These are phyloP conservation scores for Beris chalybata DNA, from an alignment of 2,888 invertebrate species.

Conservation along the genomic window DNA sequence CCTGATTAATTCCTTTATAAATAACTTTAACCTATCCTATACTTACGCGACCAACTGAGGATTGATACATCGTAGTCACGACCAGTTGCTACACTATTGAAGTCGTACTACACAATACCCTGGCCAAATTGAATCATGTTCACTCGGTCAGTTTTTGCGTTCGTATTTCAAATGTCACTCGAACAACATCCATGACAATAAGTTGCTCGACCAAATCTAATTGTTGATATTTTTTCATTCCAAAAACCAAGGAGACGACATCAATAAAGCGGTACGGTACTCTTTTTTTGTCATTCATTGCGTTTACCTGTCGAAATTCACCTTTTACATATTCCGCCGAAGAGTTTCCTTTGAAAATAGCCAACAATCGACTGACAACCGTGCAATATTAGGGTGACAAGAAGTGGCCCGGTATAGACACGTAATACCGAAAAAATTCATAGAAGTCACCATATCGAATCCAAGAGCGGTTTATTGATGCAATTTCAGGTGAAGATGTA, in stretches of 20 bases:
- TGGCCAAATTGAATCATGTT: too few relatives aligned
- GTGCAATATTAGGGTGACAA: slow-evolving; percentile 3
- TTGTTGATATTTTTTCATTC: slow-evolving; percentile 12
- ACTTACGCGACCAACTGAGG: too few relatives aligned
- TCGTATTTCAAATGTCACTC: too few relatives aligned
- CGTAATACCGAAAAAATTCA: slow-evolving; percentile 22
- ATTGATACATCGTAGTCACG: too few relatives aligned
- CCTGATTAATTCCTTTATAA: too few relatives aligned
- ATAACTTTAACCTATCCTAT: too few relatives aligned
- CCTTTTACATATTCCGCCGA: neutral
- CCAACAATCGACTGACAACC: neutral
- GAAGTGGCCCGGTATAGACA: neutral
- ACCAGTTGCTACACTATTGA: too few relatives aligned
- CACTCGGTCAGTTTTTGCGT: too few relatives aligned
- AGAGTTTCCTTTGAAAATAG: neutral
- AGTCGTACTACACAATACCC: too few relatives aligned
- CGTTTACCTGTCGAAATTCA: slow-evolving; percentile 1
- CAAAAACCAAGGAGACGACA: slow-evolving; percentile 19
- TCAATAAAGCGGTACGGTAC: slow-evolving; percentile 17
- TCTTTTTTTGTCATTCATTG: neutral
- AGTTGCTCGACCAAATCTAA: slow-evolving; percentile 28
- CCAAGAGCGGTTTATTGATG: slow-evolving; percentile 22
- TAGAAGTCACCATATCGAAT: slow-evolving; percentile 22
- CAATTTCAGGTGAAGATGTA: slow-evolving; percentile 27
- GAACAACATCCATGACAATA: slow-evolving; percentile 15